Percentiles rank a stretch among this genome's conserved stretches.
phyloP scores from a whole-genome alignment of 1,140 invertebrate species.

The Drosophila asahinai region DNA sequence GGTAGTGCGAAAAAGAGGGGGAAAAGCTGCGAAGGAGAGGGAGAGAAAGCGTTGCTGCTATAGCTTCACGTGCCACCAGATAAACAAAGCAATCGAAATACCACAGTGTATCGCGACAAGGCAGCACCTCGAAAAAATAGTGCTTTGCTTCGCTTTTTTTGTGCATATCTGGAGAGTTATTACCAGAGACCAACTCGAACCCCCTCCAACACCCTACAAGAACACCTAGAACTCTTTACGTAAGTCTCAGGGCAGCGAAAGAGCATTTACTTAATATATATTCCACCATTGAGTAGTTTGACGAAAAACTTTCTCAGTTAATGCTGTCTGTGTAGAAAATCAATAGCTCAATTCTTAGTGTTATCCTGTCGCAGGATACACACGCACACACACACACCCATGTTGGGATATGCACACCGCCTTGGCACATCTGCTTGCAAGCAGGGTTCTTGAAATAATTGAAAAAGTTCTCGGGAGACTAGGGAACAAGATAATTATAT shows the following conservation, averaged over 20 bases:
- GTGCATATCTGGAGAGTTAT: slow-evolving; percentile 14
- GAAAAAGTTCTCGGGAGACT: slow-evolving; percentile 52
- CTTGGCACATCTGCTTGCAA: slow-evolving; percentile 5
- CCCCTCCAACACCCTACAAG: slow-evolving; percentile 6
- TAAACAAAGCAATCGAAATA: slow-evolving; percentile 51
- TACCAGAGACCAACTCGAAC: not conserved
- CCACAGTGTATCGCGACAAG: slow-evolving; percentile 19
- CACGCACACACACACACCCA: slow-evolving; percentile 1
- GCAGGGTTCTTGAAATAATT: slow-evolving; percentile 47
- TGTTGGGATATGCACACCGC: not conserved
- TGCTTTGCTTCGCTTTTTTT: slow-evolving; percentile 16
- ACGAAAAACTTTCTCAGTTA: slow-evolving; percentile 31
- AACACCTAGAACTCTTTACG: slow-evolving; percentile 41
- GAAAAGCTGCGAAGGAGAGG: slow-evolving; percentile 17
- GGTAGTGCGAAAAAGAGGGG: slow-evolving; percentile 4
- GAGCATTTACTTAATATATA: slow-evolving; percentile 3
- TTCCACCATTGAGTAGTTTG: not conserved
- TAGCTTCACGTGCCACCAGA: slow-evolving; percentile 68
- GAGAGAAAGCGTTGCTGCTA: slow-evolving; percentile 31
- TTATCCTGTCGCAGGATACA: slow-evolving; percentile 46
- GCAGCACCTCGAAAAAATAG: slow-evolving; percentile 18
- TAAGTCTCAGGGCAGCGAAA: slow-evolving; percentile 36
- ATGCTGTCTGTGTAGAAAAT: slow-evolving; percentile 64
- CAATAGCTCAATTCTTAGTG: slow-evolving; percentile 53
- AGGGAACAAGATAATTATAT: slow-evolving; percentile 22